A percentile compares a stretch with the other conserved stretches of the same genome.
Conservation (phyloP, 2,797 vertebrate genomes). For the Falco peregrinus region DNA sequence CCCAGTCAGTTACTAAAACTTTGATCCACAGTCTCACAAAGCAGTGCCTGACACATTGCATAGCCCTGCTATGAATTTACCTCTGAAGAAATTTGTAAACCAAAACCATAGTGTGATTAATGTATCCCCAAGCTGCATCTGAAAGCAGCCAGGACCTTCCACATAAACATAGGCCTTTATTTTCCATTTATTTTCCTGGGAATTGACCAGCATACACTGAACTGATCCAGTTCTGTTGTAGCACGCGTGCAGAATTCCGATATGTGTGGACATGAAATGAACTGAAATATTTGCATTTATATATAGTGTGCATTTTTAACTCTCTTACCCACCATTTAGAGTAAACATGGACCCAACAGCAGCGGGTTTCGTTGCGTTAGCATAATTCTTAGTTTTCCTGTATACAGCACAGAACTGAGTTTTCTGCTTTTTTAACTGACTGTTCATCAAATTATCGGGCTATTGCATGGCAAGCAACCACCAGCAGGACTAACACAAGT, state of each 20-base stretch:
- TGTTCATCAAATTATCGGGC: background rate
- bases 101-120: background rate
- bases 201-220: background rate
- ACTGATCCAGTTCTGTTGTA: background rate
- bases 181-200: background rate
- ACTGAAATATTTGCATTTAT: background rate
- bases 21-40: background rate
- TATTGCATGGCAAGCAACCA: background rate
- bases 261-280: background rate
- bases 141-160: background rate
- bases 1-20: background rate
- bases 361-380: background rate
- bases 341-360: accelerated
- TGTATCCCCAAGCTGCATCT: background rate
- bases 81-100: background rate
- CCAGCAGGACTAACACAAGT: background rate
- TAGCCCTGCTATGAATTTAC: background rate
- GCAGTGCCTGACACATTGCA: background rate
- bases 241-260: background rate
- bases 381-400: background rate
- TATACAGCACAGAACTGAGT: background rate
- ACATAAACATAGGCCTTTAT: background rate
- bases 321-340: background rate
- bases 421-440: background rate
- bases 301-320: background rate